These are phyloP conservation scores for Ptychadena robeensis DNA, from an alignment of 2,797 vertebrate genomes.

Conservation along the genomic window DNA sequence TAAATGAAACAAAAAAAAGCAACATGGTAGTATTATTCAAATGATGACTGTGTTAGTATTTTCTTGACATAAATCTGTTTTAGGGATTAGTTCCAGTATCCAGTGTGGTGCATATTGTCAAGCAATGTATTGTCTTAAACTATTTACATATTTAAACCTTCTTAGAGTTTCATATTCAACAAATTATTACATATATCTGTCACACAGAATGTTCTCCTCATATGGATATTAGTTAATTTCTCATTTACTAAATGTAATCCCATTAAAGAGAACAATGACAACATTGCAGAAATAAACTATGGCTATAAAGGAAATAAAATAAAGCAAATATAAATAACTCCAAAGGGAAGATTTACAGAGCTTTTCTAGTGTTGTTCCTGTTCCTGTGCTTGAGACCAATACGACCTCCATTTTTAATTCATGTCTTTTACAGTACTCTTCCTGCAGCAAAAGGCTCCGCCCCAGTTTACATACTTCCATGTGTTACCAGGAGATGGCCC, in stretches of 20 bases:
- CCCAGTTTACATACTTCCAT: too few species aligned
- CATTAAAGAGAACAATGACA: slow-evolving; percentile 31
- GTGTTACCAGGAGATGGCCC: too few species aligned
- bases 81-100: slow-evolving; percentile 44
- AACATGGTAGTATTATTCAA: background rate
- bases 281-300: background rate
- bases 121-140: slow-evolving; percentile 30
- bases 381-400: too few species aligned
- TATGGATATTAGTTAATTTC: slow-evolving; percentile 16
- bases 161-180: slow-evolving; percentile 13
- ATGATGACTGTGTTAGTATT: slow-evolving; percentile 9
- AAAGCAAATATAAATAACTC: background rate
- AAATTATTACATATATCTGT: slow-evolving; percentile 32
- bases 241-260: slow-evolving; percentile 33
- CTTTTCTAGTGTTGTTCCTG: too few species aligned
- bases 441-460: too few species aligned
- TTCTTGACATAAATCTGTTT: slow-evolving; percentile 28
- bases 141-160: slow-evolving; percentile 28
- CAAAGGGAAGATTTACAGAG: too few species aligned
- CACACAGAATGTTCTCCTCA: slow-evolving; percentile 29
- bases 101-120: slow-evolving; percentile 18
- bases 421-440: too few species aligned
- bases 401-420: too few species aligned
- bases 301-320: background rate
- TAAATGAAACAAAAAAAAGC: background rate